A percentile compares a stretch with the other conserved stretches of the same genome.
Evolutionary conservation across 53 echinoderm and acorn worm genomes (phyloP).

Genomic region (Mesocentrotus franciscanus): DNA sequence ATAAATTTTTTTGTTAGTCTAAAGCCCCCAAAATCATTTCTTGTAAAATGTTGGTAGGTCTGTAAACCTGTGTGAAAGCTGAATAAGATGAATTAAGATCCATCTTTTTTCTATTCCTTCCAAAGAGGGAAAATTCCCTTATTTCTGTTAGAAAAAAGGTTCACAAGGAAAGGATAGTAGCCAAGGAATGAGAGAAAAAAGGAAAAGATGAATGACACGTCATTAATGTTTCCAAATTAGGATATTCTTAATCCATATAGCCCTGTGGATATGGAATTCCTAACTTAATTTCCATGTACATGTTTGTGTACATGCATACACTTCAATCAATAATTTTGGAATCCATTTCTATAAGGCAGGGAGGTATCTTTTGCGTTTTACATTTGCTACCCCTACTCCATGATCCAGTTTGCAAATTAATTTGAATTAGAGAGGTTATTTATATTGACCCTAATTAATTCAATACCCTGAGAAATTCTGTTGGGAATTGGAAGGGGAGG

Average conservation of each 20-base stretch:
- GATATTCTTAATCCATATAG: not conserved
- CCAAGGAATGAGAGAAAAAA: not conserved
- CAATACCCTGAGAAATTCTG: not conserved
- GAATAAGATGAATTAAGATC: not conserved
- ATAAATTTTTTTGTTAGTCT: not conserved
- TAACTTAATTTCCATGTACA: not conserved
- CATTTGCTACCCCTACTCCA: not conserved
- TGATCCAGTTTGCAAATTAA: not conserved
- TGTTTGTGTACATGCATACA: too few relatives aligned
- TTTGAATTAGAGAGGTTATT: not conserved
- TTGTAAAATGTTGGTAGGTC: not conserved
- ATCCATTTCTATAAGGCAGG: not conserved
- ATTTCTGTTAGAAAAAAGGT: not conserved
- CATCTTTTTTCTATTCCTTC: not conserved
- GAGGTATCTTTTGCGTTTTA: not conserved
- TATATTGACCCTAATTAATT: not conserved
- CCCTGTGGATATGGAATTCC: not conserved
- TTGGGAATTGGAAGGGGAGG: not conserved
- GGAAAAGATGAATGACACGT: not conserved
- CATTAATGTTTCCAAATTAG: not conserved
- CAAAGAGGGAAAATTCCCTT: not conserved
- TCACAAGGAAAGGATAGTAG: not conserved
- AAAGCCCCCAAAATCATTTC: not conserved
- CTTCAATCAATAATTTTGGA: not conserved
- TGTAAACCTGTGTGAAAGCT: not conserved